Percentiles rank a stretch among this genome's conserved stretches.
These are phyloP conservation scores for Caracal caracal DNA, from an alignment of 2,113 vertebrate genomes.

Conservation along the genomic window DNA sequence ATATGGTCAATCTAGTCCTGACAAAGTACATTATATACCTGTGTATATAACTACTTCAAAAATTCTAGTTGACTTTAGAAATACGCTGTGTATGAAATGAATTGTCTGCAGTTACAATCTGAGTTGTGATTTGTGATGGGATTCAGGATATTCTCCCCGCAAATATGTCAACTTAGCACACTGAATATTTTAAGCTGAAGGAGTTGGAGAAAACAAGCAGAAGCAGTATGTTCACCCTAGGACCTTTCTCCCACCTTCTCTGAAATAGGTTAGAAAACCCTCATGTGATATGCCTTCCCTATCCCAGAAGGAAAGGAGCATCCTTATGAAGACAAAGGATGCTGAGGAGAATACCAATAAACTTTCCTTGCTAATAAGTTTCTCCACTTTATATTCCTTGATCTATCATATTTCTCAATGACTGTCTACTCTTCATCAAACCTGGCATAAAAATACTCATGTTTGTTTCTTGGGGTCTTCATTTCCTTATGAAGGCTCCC, in stretches of 20 bases:
- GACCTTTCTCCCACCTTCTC: neutral
- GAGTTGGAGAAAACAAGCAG: neutral
- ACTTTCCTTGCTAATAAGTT: neutral
- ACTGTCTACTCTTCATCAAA: neutral
- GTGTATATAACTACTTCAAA: neutral
- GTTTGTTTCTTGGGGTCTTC: neutral
- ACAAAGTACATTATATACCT: no score
- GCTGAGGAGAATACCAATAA: neutral
- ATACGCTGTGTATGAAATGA: neutral
- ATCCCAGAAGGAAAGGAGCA: neutral
- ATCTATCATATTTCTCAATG: neutral
- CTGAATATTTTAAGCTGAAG: neutral
- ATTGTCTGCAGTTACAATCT: neutral
- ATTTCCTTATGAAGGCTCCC: neutral
- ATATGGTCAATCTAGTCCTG: neutral
- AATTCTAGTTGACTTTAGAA: constrained; percentile 10
- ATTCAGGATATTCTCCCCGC: neutral
- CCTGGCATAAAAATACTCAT: neutral
- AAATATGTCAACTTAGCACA: neutral
- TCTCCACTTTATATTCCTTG: neutral
- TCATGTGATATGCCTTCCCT: neutral
- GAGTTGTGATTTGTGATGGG: neutral
- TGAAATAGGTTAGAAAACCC: neutral
- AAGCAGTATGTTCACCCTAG: neutral
- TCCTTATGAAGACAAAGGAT: neutral